These are phyloP conservation scores for Zaprionus gabonicus DNA, from an alignment of 1,140 invertebrate species.

Conservation along the genomic window DNA sequence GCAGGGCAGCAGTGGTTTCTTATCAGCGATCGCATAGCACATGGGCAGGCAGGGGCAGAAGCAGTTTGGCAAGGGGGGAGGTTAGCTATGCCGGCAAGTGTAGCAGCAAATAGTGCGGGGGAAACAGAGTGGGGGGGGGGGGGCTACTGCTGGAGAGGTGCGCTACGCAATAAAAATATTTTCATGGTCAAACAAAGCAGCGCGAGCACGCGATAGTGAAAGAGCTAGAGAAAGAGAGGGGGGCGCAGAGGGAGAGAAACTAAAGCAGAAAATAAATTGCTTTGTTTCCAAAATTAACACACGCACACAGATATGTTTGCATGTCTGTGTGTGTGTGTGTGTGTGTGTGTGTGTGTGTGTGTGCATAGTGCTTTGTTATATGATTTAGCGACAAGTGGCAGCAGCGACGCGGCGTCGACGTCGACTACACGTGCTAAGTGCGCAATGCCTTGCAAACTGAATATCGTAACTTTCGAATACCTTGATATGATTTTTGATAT, in stretches of 20 bases:
- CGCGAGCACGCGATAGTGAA: constrained; percentile 9
- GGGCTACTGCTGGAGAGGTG: background rate
- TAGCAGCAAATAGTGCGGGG: background rate
- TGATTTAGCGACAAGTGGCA: constrained; percentile 15
- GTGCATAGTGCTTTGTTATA: constrained; percentile 25
- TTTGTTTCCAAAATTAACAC: constrained; percentile 58
- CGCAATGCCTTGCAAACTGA: background rate
- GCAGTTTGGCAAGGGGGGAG: too few species aligned
- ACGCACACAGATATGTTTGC: constrained; percentile 7
- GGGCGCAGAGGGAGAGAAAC: constrained; percentile 31
- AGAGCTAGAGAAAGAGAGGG: constrained; percentile 12
- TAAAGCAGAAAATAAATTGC: constrained; percentile 59
- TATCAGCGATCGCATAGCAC: constrained; percentile 1
- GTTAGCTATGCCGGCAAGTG: background rate
- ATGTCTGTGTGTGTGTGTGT: background rate
- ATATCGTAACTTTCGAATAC: background rate
- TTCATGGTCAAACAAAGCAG: constrained; percentile 5
- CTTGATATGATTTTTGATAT: background rate
- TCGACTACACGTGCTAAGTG: constrained; percentile 18
- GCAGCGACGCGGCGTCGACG: too few species aligned
- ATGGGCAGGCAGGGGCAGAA: background rate
- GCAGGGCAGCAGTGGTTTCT: constrained; percentile 3
- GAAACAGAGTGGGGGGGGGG: background rate
- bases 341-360: background rate
- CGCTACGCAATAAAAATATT: constrained; percentile 4